A percentile compares a stretch with the other conserved stretches of the same genome.
Evolutionary conservation across 2,888 invertebrate species (phyloP).

Genomic region (Acanthosepion lycidas): DNA sequence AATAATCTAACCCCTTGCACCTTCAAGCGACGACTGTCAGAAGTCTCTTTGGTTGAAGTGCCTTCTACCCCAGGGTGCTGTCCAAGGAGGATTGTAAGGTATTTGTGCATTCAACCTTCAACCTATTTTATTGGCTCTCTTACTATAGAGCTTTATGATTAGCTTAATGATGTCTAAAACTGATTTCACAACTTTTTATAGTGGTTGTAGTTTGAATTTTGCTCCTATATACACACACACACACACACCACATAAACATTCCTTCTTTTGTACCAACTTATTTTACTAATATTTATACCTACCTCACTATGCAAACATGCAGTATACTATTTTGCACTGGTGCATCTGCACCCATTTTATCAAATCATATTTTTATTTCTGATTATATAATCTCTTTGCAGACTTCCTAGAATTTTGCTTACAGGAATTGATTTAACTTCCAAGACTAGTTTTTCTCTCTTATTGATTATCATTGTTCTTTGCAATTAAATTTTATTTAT

Average conservation of each 20-base stretch:
- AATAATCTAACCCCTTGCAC: not conserved
- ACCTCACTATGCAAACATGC: not conserved
- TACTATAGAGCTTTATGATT: too few relatives aligned
- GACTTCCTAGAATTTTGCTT: not conserved
- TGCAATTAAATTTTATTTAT: not conserved
- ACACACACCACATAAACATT: not conserved
- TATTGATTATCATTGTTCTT: not conserved
- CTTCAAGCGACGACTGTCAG: not conserved
- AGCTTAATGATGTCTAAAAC: too few relatives aligned
- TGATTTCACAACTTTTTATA: not conserved
- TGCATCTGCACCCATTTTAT: not conserved
- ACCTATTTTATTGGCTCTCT: not conserved
- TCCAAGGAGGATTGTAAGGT: constrained; percentile 17
- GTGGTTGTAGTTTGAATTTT: too few relatives aligned
- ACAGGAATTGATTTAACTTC: not conserved
- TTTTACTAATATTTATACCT: not conserved
- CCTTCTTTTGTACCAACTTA: not conserved
- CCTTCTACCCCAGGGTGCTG: not conserved
- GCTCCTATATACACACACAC: too few relatives aligned
- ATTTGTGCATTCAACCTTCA: not conserved
- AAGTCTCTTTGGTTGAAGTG: not conserved
- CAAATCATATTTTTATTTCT: not conserved
- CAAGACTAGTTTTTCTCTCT: not conserved
- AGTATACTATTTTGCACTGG: not conserved
- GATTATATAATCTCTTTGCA: not conserved